Evolutionary conservation across 2,888 invertebrate genomes (phyloP), one percentile per base, ranked within the genome.

Genomic region (Andrena fulva): DNA sequence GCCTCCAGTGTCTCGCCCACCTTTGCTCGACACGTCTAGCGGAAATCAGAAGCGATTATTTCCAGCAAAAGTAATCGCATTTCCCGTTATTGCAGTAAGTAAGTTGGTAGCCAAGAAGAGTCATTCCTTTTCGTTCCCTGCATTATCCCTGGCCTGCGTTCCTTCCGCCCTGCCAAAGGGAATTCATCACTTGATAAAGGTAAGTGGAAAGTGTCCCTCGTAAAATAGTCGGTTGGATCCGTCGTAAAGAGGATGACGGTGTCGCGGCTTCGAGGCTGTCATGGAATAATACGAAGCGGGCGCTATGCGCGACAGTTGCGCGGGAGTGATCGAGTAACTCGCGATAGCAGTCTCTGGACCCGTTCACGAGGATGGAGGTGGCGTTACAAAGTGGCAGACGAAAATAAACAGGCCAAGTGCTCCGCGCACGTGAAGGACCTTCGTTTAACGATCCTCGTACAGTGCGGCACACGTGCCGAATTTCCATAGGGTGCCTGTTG

Each of bases 401-500:
- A 42, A 52, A 54, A 60, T 24, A 24, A 66, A 62, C 27, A 6
- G 62, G 6, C 29, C 5, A 42, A 72, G n/a, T 8, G 50, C 31
- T 62, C 50, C n/a, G 56, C 48, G 42, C 31, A 52, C 70, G 29
- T 35, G n/a, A 59, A 52, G 56, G 31, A 59, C 35, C 48, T 69
- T 75, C 35, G 79, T 67, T 69, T 48, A 73, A 75, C 69, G 81
- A 63, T 64, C 75, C 59, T 20, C 27, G 35, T 35, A 24, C 33
- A 59, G 35, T 27, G 8, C 60, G n/a, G 33, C 35, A 29, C 82
- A 67, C 66, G 81, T 66, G 69, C 59, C 71, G 33, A 81, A 81
- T 82, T 81, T 82, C 59, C 82, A 73, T 69, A 60, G 64, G 72
- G 59, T 66, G 82, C 68, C 82, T 72, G 82, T 82, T 82, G 82